These are phyloP conservation scores for Sinhomidia bicolor DNA, from an alignment of 2,888 invertebrate genomes.

Conservation along the genomic window DNA sequence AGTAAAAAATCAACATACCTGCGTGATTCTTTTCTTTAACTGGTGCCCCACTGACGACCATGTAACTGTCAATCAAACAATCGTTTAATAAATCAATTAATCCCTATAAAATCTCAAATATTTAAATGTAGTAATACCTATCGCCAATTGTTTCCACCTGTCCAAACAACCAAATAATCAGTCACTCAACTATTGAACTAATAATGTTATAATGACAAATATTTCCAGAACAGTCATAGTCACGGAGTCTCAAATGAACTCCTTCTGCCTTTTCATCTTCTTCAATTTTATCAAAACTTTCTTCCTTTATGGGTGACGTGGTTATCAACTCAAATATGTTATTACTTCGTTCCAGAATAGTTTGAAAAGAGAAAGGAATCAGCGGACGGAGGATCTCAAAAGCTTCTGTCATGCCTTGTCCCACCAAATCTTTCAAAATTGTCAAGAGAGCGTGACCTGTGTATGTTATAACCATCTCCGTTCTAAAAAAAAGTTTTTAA, in stretches of 20 bases:
- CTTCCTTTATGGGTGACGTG: constrained; percentile 90
- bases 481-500: constrained; percentile 84
- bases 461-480: constrained; percentile 93
- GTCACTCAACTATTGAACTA: too few relatives aligned
- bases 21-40: constrained; percentile 95
- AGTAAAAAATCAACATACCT: too few relatives aligned
- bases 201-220: too few relatives aligned
- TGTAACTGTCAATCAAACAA: constrained; percentile 87
- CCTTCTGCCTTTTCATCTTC: constrained; percentile 70
- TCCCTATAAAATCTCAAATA: too few relatives aligned
- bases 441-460: constrained; percentile 95
- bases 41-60: constrained; percentile 97
- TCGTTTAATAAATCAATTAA: too few relatives aligned
- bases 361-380: constrained; percentile 96
- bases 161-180: too few relatives aligned
- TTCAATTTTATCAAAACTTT: constrained; percentile 84
- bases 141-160: constrained; percentile 99
- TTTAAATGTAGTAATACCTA: too few relatives aligned
- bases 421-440: constrained; percentile 92
- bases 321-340: constrained; percentile 98
- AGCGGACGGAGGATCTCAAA: constrained; percentile 95
- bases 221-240: too few relatives aligned
- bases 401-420: constrained; percentile 94
- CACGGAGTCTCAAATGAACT: constrained; percentile 82
- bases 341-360: constrained; percentile 96